Conservation (phyloP, 2,113 vertebrate genomes). For the Fregata magnificens region DNA sequence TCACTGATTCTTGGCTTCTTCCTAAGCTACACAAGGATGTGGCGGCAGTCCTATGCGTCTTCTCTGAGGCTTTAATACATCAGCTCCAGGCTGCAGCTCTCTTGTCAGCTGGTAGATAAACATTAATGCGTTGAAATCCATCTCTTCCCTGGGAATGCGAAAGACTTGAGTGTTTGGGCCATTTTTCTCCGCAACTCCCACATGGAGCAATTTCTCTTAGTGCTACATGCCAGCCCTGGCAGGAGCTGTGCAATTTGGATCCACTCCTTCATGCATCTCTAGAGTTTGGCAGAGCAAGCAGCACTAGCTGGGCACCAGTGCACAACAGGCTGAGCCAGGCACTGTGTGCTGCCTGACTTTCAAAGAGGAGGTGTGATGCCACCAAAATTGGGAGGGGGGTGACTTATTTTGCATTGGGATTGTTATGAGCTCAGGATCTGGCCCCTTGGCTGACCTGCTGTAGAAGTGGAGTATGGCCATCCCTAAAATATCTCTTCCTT, state of each 20-base stretch:
- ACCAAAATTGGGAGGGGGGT: background rate
- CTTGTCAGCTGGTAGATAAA: background rate
- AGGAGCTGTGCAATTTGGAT: constrained; percentile 7
- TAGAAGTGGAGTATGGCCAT: background rate
- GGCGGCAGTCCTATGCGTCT: background rate
- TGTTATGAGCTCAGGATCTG: background rate
- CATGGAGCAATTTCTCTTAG: background rate
- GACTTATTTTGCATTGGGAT: background rate
- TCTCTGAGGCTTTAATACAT: background rate
- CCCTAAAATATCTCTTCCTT: background rate
- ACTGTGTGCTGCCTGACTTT: background rate
- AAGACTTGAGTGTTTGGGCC: constrained; percentile 1
- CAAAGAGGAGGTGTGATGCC: background rate
- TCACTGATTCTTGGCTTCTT: background rate
- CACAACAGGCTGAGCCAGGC: background rate
- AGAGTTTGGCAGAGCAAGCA: background rate
- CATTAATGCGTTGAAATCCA: background rate
- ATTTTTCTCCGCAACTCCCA: background rate
- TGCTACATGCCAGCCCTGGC: background rate
- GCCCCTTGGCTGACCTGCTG: background rate
- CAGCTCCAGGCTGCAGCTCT: background rate
- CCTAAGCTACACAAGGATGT: background rate
- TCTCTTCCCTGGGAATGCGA: background rate
- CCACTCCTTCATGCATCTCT: background rate
- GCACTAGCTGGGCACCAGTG: background rate